phyloP scores from a whole-genome alignment of 1,140 invertebrate genomes.

The Halotydeus destructor region DNA sequence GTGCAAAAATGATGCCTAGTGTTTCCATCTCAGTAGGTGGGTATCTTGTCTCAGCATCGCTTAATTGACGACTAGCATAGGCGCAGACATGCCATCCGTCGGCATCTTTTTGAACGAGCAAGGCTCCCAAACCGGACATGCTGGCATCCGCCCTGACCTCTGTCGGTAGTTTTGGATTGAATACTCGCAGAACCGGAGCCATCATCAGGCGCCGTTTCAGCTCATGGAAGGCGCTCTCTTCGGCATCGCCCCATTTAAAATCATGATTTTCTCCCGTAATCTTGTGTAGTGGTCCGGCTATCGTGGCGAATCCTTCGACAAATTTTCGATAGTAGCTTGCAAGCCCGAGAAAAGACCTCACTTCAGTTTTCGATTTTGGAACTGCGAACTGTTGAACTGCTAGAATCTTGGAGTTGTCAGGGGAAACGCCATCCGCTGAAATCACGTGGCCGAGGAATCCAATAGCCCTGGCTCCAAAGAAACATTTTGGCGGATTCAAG shows the following conservation, averaged over 20 bases:
- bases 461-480: conserved; percentile 7
- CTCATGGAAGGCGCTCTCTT: not conserved
- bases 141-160: conserved; percentile 17
- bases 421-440: conserved; percentile 2
- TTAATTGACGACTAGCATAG: conserved; percentile 15
- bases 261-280: not conserved
- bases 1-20: conserved; percentile 28
- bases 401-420: not conserved
- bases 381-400: conserved; percentile 1
- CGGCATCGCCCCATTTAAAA: not conserved
- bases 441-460: conserved; percentile 12
- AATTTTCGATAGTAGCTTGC: not conserved
- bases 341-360: not conserved
- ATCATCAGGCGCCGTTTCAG: not conserved
- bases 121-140: conserved; percentile 19
- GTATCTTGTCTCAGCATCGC: conserved; percentile 26
- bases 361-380: not conserved
- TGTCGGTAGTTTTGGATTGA: not conserved
- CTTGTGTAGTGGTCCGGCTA: not conserved
- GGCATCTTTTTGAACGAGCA: conserved; percentile 18
- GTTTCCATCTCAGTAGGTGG: conserved; percentile 28
- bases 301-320: not conserved
- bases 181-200: not conserved
- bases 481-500: conserved; percentile 16
- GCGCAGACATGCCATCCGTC: not conserved